Base-by-base conservation (phyloP, 2,888 invertebrate genomes). In the Calameuta pallipes region DNA sequence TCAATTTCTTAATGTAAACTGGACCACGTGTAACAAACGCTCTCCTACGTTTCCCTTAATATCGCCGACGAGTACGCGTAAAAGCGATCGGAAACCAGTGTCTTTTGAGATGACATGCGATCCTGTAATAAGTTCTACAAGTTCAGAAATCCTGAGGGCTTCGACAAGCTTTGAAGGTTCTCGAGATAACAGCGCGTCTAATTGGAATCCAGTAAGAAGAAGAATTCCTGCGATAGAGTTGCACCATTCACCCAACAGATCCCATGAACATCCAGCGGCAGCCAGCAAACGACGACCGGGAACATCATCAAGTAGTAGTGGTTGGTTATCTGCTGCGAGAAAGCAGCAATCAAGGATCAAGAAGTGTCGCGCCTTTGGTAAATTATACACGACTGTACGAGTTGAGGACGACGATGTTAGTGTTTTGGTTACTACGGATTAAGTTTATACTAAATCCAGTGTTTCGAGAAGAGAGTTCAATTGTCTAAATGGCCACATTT, bases 1-100 rank as follows among this genome's bases (percentile, higher is more conserved):
- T 13, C 78, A 78, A 30, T 78, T 78, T 34, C 76, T 78, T 30
- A 35, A 70, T n/a, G 73, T 56, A 13, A 70, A 70, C 68, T 78
- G 78, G 78, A 76, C 75, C 6, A 76, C 34, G 2, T 73, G 36
- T 11, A 78, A 71, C 73, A 75, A 76, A 73, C 78, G 78, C 68
- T 78, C 78, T 33, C 76, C 78, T 11, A 78, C 78, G 30, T 78
- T 71, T 78, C 78, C 78, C 30, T 69, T 78, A 33, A 75, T 78
- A 13, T 76, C 78, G 13, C 78, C 78, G 3, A 73, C 75, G 4
- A 69, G 73, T 15, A 36, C 71, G 15, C 68, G 30, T 15, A 74
- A n/a, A 13, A 37, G 34, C 33, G 37, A 34, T n/a, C 13, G 37
- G 4, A n/a, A 33, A 70, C 11, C 71, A 74, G 73, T 30, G n/a